These are phyloP conservation scores for Cathartes aura DNA, from an alignment of 2,113 vertebrate genomes.

Conservation along the genomic window DNA sequence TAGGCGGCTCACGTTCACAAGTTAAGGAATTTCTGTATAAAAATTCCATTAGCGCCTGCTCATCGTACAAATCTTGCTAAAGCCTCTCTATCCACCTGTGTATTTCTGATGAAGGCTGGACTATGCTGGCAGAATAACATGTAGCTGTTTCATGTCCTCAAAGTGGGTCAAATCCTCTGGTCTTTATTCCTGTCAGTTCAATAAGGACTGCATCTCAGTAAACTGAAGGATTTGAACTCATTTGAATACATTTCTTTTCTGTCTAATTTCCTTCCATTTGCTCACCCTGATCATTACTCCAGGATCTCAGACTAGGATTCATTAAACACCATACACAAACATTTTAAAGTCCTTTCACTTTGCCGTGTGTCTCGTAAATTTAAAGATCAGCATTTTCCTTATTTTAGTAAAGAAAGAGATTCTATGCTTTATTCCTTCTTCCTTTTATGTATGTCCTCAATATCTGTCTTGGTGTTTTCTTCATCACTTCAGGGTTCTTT, in stretches of 20 bases:
- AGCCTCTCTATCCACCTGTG: not conserved
- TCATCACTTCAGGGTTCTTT: not conserved
- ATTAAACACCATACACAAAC: not conserved
- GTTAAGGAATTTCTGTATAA: slow-evolving; percentile 1
- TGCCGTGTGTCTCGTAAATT: not conserved
- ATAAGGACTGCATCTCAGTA: not conserved
- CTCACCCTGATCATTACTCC: not conserved
- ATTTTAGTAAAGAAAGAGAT: not conserved
- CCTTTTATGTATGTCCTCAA: not conserved
- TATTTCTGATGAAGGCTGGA: not conserved
- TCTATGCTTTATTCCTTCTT: not conserved
- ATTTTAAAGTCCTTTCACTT: not conserved
- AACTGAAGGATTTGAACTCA: not conserved
- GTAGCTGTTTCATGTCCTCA: not conserved
- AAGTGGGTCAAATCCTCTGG: not conserved
- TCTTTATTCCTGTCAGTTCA: not conserved
- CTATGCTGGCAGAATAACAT: not conserved
- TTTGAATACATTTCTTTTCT: not conserved
- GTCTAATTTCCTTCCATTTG: not conserved
- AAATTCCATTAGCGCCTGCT: not conserved
- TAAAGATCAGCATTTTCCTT: not conserved
- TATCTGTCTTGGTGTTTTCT: not conserved
- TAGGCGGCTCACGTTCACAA: not conserved
- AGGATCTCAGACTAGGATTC: not conserved
- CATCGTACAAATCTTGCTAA: not conserved